phyloP scores from a whole-genome alignment of 1,140 invertebrate species.

The Magallana gigas region DNA sequence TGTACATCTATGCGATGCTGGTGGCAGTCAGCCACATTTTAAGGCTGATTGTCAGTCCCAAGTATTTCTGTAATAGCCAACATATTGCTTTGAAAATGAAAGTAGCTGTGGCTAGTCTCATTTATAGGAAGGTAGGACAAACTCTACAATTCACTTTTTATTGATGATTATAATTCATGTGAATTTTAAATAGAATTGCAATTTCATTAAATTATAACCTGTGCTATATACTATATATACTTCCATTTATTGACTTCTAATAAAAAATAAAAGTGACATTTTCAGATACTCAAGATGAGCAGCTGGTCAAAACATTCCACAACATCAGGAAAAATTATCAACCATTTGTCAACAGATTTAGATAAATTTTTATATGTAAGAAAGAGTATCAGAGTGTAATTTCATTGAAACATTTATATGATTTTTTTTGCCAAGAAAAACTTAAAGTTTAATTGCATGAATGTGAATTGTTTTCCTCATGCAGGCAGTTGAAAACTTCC shows the following conservation, averaged over 20 bases:
- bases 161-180: no score
- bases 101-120: conserved; percentile 44
- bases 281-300: conserved; percentile 74
- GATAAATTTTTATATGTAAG: conserved; percentile 78
- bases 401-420: no score
- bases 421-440: no score
- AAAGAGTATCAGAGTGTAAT: not conserved
- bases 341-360: conserved; percentile 91
- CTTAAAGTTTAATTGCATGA: no score
- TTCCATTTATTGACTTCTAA: no score
- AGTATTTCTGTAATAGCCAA: conserved; percentile 47
- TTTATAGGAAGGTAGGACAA: conserved; percentile 48
- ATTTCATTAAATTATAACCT: no score
- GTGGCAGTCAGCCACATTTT: conserved; percentile 43
- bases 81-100: conserved; percentile 54
- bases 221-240: no score
- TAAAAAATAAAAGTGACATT: not conserved
- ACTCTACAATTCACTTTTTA: no score
- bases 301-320: conserved; percentile 85
- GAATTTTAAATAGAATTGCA: no score
- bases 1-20: conserved; percentile 45
- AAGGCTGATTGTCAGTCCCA: conserved; percentile 20
- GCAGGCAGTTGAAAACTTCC: conserved; percentile 78
- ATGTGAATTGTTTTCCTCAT: not conserved
- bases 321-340: conserved; percentile 92